A percentile compares a stretch with the other conserved stretches of the same genome.
These are phyloP conservation scores for Hyaena hyaena DNA, from an alignment of 2,113 vertebrate genomes.

Conservation along the genomic window DNA sequence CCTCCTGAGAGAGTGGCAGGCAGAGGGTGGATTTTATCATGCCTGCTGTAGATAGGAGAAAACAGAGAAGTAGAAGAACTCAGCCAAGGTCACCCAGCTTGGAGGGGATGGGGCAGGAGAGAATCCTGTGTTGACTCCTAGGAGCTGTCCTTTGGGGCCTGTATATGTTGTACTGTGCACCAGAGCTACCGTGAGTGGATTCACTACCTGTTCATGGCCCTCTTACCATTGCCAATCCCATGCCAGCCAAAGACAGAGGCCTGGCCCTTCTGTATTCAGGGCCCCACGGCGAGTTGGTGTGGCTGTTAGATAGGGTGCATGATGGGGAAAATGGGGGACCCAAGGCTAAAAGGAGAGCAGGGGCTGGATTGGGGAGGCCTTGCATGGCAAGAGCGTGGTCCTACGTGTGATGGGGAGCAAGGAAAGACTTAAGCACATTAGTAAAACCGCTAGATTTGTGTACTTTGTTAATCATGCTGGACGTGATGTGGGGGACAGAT, in stretches of 20 bases:
- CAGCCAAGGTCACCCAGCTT: not conserved
- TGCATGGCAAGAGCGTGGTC: not conserved
- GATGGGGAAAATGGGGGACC: not conserved
- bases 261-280: not conserved
- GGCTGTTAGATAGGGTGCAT: not conserved
- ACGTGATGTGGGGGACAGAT: not conserved
- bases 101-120: not conserved
- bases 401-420: not conserved
- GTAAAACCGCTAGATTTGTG: not conserved
- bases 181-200: not conserved
- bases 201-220: not conserved
- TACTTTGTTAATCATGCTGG: not conserved
- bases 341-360: not conserved
- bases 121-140: not conserved
- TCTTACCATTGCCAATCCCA: accelerated
- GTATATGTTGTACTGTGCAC: accelerated
- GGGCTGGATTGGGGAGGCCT: not conserved
- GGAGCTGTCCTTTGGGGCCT: not conserved
- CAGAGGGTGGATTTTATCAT: not conserved
- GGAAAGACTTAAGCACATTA: not conserved
- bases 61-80: not conserved
- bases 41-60: not conserved
- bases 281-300: not conserved
- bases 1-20: not conserved
- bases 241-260: not conserved